Percentiles rank a stretch among this genome's conserved stretches.
These are phyloP conservation scores for Andrena chrysosceles DNA, from an alignment of 2,888 invertebrate genomes.

Conservation along the genomic window DNA sequence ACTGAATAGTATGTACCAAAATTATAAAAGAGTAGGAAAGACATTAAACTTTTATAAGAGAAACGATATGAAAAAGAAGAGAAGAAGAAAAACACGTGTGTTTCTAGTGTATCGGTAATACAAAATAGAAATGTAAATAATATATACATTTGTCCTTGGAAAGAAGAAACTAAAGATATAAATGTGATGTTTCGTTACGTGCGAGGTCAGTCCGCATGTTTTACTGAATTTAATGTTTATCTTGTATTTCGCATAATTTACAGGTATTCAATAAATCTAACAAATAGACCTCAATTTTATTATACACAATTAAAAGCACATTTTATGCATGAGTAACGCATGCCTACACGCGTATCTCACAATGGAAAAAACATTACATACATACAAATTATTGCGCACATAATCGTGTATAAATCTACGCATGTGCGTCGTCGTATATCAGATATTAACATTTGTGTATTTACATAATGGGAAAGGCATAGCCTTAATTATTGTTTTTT, in stretches of 20 bases:
- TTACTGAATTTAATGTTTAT: constrained; percentile 55
- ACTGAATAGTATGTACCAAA: constrained; percentile 36
- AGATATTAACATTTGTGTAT: constrained; percentile 64
- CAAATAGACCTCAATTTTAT: constrained; percentile 73
- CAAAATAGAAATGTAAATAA: constrained; percentile 71
- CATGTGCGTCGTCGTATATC: constrained; percentile 54
- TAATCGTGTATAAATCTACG: constrained; percentile 56
- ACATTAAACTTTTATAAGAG: constrained; percentile 8
- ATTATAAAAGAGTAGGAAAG: constrained; percentile 21
- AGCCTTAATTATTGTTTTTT: constrained; percentile 52
- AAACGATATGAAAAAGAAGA: constrained; percentile 27
- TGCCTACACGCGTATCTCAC: constrained; percentile 38
- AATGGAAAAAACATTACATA: constrained; percentile 60
- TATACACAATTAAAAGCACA: constrained; percentile 75
- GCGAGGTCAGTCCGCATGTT: constrained; percentile 58
- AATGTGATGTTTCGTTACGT: constrained; percentile 59
- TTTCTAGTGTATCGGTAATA: constrained; percentile 63
- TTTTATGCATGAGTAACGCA: constrained; percentile 62
- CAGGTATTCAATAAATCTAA: constrained; percentile 60
- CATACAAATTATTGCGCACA: constrained; percentile 62
- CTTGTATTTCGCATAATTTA: constrained; percentile 59
- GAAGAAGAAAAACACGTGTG: constrained; percentile 44
- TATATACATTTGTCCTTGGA: constrained; percentile 72
- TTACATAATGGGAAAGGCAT: constrained; percentile 62
- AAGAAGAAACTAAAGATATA: constrained; percentile 65